Evolutionary conservation across 2,888 invertebrate species (phyloP), one percentile per base, ranked within the genome.

Genomic region (Ectemnius lituratus): DNA sequence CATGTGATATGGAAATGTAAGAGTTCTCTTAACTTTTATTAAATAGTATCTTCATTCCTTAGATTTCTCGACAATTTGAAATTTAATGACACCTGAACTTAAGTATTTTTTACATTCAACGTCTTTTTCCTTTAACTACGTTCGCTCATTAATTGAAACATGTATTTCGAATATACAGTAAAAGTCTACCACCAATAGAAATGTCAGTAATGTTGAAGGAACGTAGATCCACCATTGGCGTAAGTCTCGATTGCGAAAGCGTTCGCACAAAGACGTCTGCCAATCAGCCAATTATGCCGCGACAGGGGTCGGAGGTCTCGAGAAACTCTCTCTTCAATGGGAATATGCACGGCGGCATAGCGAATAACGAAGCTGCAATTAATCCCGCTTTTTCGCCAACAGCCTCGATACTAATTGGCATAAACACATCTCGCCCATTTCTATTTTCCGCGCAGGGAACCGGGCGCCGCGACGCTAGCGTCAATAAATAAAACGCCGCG

Each of bases 271-370:
- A 70, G 65, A 70, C 68, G 71, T 66, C 69, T 67, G 67, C 64
- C 67, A 67, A 56, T 68, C 62, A 63, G 67, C 76, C 73, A 78
- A 78, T 78, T 78, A 76, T 61, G 47, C 57, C 57, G 28, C 61
- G 52, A 68, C 67, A 67, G 49, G 61, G 64, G 56, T 67, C 75
- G 56, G 52, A 63, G 71, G 68, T 66, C 65, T 62, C 49, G 37
- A 66, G 66, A 64, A 46, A 56, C 58, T 60, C 59, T 20, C 16
- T 14, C 52, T 16, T 20, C 46, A 56, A 61, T 45, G 49, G 49
- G 52, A 52, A 52, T 37, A 37, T 8, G 37, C 37, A 11, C 37
- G 37, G 6, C 37, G 37, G 37, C 37, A 6, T 37, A 8, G 8
- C 8, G 37, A 47, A 58, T 27, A 52, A 58, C 18, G 56, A 64